Conservation (phyloP, 2,797 vertebrate genomes). For the Enteromius mattozi region DNA sequence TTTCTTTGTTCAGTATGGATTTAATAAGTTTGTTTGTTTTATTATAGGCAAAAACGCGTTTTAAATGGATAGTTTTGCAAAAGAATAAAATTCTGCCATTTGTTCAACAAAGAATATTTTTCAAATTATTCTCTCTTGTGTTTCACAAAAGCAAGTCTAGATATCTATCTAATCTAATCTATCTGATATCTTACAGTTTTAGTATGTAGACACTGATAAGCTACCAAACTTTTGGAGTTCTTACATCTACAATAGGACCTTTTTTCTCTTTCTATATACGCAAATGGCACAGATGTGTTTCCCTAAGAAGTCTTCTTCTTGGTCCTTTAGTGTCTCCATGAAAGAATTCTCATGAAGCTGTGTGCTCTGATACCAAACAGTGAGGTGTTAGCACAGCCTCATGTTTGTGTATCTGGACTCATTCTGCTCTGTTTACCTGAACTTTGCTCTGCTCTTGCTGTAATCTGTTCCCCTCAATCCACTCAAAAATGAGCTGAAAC, state of each 20-base stretch:
- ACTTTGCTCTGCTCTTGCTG: constrained; percentile 49
- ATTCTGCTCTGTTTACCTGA: constrained; percentile 47
- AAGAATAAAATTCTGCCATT: not conserved
- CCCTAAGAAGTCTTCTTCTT: not conserved
- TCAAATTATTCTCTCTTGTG: not conserved
- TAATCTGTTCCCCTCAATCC: constrained; percentile 25
- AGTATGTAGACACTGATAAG: not conserved
- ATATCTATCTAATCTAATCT: not conserved
- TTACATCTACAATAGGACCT: not conserved
- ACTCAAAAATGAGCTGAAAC: not conserved
- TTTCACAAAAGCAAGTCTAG: not conserved
- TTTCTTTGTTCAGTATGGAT: not conserved
- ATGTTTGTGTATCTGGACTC: constrained; percentile 21
- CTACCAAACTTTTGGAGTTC: not conserved
- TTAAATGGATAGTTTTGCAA: not conserved
- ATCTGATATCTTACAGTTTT: not conserved
- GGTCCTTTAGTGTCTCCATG: constrained; percentile 28
- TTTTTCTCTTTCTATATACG: not conserved
- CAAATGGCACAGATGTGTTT: constrained; percentile 18
- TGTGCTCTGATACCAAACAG: constrained; percentile 51
- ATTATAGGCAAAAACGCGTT: not conserved
- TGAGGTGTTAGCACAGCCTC: constrained; percentile 26
- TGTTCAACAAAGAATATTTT: not conserved
- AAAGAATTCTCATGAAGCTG: constrained; percentile 46
- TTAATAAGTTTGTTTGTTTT: not conserved